Evolutionary conservation across 2,797 vertebrate genomes (phyloP).

Genomic region (Brotula barbata): DNA sequence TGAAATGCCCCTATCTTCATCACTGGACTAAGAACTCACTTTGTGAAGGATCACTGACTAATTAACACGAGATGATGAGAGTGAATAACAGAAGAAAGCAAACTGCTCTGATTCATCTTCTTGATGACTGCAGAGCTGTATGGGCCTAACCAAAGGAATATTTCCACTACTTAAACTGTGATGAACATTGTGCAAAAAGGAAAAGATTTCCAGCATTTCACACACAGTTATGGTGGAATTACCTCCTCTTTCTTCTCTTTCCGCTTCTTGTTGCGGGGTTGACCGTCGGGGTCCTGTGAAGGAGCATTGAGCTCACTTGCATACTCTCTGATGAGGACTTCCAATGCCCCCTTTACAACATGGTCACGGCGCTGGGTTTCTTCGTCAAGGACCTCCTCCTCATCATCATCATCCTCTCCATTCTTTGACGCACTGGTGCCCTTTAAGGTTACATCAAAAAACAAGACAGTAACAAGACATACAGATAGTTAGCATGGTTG

Average conservation of each 20-base stretch:
- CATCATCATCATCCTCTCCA: constrained; percentile 82
- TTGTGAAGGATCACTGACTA: too few species aligned
- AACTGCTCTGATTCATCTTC: too few species aligned
- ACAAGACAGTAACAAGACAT: not conserved
- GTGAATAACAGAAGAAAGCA: too few species aligned
- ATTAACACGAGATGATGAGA: too few species aligned
- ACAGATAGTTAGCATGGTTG: too few species aligned
- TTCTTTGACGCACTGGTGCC: constrained; percentile 71
- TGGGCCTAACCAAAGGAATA: too few species aligned
- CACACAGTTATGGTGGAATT: constrained; percentile 41
- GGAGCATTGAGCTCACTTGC: constrained; percentile 95
- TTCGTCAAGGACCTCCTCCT: constrained; percentile 94
- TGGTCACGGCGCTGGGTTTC: constrained; percentile 94
- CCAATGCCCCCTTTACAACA: constrained; percentile 93
- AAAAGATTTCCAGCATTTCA: too few species aligned
- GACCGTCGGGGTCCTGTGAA: constrained; percentile 93
- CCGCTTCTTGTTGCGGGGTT: constrained; percentile 96
- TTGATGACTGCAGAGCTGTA: too few species aligned
- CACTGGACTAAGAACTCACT: too few species aligned
- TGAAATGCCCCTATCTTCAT: too few species aligned
- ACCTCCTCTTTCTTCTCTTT: constrained; percentile 99
- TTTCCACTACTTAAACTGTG: too few species aligned
- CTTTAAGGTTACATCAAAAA: constrained; percentile 18
- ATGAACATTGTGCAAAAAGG: too few species aligned
- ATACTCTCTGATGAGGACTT: constrained; percentile 95